A percentile compares a stretch with the other conserved stretches of the same genome.
Conservation (phyloP, 2,797 vertebrate genomes). For the Manis javanica region DNA sequence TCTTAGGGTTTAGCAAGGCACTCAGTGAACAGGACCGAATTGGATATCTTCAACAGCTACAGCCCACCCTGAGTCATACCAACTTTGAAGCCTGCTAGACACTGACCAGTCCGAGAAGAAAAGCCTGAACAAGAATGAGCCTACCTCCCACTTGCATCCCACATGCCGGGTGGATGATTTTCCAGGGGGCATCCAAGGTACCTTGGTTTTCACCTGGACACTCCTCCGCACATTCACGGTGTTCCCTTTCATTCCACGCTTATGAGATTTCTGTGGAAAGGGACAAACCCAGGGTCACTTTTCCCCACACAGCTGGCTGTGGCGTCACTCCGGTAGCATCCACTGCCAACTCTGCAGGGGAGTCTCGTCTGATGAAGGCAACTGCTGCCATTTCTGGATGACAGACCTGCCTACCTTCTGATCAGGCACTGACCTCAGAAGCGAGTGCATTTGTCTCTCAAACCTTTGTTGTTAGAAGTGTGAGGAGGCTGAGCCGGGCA, state of each 20-base stretch:
- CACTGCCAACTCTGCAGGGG: conserved; percentile 31
- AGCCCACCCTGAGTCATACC: not conserved
- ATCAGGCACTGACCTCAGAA: conserved; percentile 10
- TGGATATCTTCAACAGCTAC: not conserved
- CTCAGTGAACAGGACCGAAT: not conserved
- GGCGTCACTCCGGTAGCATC: not conserved
- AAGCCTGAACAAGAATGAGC: conserved; percentile 66
- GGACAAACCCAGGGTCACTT: conserved; percentile 69
- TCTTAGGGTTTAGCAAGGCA: not conserved
- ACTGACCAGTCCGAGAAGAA: conserved; percentile 65
- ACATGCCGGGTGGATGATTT: conserved; percentile 88
- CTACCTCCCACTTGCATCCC: conserved; percentile 94
- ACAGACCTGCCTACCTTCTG: conserved; percentile 60
- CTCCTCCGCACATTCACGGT: conserved; percentile 85
- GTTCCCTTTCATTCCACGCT: conserved; percentile 87
- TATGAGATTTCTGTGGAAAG: conserved; percentile 85
- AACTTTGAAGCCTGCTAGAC: conserved; percentile 32
- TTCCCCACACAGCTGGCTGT: not conserved
- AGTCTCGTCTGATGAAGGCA: not conserved
- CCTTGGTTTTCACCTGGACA: conserved; percentile 91
- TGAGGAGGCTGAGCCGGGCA: not conserved
- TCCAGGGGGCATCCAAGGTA: conserved; percentile 94
- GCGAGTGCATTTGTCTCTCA: not conserved
- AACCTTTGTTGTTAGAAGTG: not conserved
- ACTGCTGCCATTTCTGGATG: not conserved